These are phyloP conservation scores for Polypedilum vanderplanki DNA, from an alignment of 1,140 invertebrate species.

Conservation along the genomic window DNA sequence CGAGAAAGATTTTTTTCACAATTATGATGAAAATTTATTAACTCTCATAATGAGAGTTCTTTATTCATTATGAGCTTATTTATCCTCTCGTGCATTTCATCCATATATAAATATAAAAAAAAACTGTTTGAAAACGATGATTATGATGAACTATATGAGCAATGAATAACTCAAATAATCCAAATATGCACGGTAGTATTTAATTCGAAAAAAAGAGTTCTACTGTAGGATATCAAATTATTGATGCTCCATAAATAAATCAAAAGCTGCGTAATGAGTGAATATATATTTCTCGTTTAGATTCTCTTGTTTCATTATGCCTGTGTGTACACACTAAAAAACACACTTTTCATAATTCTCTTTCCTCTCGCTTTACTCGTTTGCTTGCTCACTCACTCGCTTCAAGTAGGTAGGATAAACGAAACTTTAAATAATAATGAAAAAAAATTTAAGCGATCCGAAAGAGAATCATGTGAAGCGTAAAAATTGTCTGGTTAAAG, in stretches of 20 bases:
- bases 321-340: too few relatives aligned
- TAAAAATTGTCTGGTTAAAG: slow-evolving; percentile 25
- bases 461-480: slow-evolving; percentile 2
- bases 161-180: slow-evolving; percentile 8
- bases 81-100: too few relatives aligned
- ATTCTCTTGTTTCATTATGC: too few relatives aligned
- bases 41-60: too few relatives aligned
- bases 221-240: slow-evolving; percentile 7
- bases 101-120: too few relatives aligned
- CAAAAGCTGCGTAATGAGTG: slow-evolving; percentile 16
- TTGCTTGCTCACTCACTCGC: too few relatives aligned
- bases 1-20: too few relatives aligned
- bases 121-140: not conserved
- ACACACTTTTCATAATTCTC: too few relatives aligned
- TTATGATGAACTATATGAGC: slow-evolving; percentile 3
- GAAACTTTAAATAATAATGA: too few relatives aligned
- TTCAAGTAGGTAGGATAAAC: not conserved
- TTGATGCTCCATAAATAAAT: slow-evolving; percentile 14
- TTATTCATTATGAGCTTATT: too few relatives aligned
- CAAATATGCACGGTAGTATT: slow-evolving; percentile 19
- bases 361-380: too few relatives aligned
- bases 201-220: not conserved
- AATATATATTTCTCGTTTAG: not conserved
- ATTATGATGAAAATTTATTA: too few relatives aligned
- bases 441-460: not conserved